Evolutionary conservation across 2,888 invertebrate species (phyloP).

Genomic region (Heliconius charithonia): DNA sequence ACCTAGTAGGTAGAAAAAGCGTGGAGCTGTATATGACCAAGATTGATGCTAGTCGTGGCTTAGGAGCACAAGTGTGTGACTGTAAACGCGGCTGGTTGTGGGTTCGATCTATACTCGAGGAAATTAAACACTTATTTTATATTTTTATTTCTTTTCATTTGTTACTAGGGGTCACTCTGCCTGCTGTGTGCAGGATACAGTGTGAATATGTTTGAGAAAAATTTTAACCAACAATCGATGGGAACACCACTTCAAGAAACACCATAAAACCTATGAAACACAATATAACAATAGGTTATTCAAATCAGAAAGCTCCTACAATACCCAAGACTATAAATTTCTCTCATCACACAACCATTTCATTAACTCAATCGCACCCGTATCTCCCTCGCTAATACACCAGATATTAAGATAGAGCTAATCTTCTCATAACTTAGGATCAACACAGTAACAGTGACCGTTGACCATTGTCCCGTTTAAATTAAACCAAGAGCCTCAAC

Average conservation of each 20-base stretch:
- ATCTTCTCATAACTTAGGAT: constrained; percentile 83
- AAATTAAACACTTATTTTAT: no score
- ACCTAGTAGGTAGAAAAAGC: no score
- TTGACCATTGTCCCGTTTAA: constrained; percentile 83
- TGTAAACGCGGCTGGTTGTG: no score
- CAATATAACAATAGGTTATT: not conserved
- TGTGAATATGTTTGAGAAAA: not conserved
- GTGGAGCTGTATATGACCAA: no score
- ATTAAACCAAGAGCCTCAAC: constrained; percentile 69
- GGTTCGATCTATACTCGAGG: no score
- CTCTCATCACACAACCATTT: constrained; percentile 46
- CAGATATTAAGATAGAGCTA: constrained; percentile 81
- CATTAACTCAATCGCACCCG: constrained; percentile 53
- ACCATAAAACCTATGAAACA: not conserved
- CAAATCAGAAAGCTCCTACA: not conserved
- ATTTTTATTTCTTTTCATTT: no score
- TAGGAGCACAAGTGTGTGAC: no score
- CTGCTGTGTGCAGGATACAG: not conserved
- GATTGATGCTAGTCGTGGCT: no score
- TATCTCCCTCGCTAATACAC: constrained; percentile 65
- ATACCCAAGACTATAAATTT: constrained; percentile 38
- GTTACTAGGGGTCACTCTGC: no score
- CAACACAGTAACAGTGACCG: constrained; percentile 70
- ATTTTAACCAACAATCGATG: not conserved
- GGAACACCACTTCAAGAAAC: not conserved